These are phyloP conservation scores for Cossypha caffra DNA, from an alignment of 2,797 vertebrate genomes.

Conservation along the genomic window DNA sequence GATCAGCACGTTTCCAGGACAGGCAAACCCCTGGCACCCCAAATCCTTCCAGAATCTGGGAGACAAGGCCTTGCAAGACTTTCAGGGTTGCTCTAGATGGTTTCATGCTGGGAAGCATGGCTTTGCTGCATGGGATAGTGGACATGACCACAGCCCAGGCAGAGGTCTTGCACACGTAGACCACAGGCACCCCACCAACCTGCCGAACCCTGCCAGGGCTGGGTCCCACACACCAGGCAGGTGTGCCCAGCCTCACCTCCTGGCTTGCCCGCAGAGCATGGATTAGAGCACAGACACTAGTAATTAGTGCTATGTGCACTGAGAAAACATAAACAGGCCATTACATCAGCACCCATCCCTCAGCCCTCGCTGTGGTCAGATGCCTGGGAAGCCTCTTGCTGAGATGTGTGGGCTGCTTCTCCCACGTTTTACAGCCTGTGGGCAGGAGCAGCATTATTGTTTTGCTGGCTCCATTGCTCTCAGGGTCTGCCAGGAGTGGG, in stretches of 20 bases:
- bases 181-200: not conserved
- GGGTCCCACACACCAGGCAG: not conserved
- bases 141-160: not conserved
- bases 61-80: not conserved
- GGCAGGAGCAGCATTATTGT: not conserved
- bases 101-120: not conserved
- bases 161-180: rapidly evolving
- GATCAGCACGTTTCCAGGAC: not conserved
- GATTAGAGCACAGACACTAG: conserved; percentile 1
- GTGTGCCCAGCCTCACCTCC: conserved; percentile 19
- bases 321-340: conserved; percentile 6
- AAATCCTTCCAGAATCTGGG: not conserved
- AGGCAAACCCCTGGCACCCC: not conserved
- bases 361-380: not conserved
- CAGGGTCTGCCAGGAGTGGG: not conserved
- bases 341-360: not conserved
- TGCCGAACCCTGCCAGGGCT: not conserved
- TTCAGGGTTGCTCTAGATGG: not conserved
- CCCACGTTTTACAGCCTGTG: not conserved
- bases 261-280: conserved; percentile 6
- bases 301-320: conserved; percentile 44
- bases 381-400: not conserved
- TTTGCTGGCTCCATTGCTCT: not conserved
- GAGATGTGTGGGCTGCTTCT: not conserved
- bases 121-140: rapidly evolving